Evolutionary conservation across 1,140 invertebrate species (phyloP).

Genomic region (Sminthurides bifidus): DNA sequence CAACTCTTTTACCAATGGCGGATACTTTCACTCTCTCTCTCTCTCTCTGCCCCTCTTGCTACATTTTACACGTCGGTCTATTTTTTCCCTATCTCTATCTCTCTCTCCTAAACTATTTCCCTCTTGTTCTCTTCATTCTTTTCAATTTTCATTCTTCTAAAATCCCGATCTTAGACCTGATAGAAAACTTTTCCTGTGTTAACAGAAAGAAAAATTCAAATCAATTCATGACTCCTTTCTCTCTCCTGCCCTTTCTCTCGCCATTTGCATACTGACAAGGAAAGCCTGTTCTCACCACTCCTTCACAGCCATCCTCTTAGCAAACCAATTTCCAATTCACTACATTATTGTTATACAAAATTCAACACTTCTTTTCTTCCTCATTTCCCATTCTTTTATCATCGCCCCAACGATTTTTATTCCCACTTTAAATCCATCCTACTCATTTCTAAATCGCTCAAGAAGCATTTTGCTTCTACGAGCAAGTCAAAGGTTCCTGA

Average conservation of each 20-base stretch:
- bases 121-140: slow-evolving; percentile 3
- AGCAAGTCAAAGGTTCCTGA: too few relatives aligned
- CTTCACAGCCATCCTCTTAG: too few relatives aligned
- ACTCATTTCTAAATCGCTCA: too few relatives aligned
- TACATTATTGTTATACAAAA: too few relatives aligned
- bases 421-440: neutral
- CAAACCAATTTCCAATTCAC: too few relatives aligned
- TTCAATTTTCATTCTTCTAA: neutral
- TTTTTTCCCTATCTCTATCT: slow-evolving; percentile 8
- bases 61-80: too few relatives aligned
- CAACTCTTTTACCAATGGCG: neutral
- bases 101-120: slow-evolving; percentile 2
- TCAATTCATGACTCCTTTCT: neutral
- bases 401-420: neutral
- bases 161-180: neutral
- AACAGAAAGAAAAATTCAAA: neutral
- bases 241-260: neutral
- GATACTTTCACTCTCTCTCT: neutral
- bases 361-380: slow-evolving; percentile 1
- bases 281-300: too few relatives aligned
- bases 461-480: too few relatives aligned
- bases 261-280: too few relatives aligned
- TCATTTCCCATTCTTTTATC: neutral
- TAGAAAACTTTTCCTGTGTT: neutral
- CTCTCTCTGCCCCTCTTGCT: neutral